Evolutionary conservation across 2,797 vertebrate genomes (phyloP), one percentile per base, ranked within the genome.

Genomic region (Harpagifer antarcticus): DNA sequence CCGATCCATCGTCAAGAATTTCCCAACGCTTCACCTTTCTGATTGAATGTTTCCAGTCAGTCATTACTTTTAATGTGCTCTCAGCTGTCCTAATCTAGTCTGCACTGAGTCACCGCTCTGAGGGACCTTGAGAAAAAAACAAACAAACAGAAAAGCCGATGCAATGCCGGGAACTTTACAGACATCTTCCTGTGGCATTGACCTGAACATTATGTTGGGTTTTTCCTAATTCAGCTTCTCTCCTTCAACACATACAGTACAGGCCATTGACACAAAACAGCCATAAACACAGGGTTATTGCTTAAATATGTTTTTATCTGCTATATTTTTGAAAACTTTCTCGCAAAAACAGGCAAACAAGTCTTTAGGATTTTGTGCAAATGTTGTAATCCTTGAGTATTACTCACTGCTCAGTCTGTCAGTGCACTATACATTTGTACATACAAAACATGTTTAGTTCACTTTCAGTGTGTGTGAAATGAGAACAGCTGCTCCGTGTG

Each of bases 111-210:
- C 89, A 89, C 69, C 20, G 3, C 61, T 82, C 23, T 20, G 74
- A 81, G n/a, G 37, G 86, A 86, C 89, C 74, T 90, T 90, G 67
- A 66, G 23, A 74, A 50, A 78, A 58, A 59, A 80, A 44, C 19
- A 81, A 72, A 78, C 79, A 86, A 88, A 80, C 65, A 90, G 71
- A 76, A 47, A 66, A 42, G 31, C n/a, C 13, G 2, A 50, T 19
- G 67, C 52, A 37, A 47, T 89, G 67, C 69, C n/a, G 5, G 83
- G 81, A 91, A 69, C 77, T 53, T 79, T 54, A 9, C 31, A 9
- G 64, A 5, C 59, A 45, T 37, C 73, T 79, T 91, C 84, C 78
- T 79, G 75, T 83, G 83, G 45, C 89, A 75, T 48, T 90, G 88
- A 87, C 70, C 65, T 54, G 20, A 82, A 27, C 27, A 27, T 27